Evolutionary conservation across 2,888 invertebrate genomes (phyloP).

Genomic region (Chrysolina oricalcia): DNA sequence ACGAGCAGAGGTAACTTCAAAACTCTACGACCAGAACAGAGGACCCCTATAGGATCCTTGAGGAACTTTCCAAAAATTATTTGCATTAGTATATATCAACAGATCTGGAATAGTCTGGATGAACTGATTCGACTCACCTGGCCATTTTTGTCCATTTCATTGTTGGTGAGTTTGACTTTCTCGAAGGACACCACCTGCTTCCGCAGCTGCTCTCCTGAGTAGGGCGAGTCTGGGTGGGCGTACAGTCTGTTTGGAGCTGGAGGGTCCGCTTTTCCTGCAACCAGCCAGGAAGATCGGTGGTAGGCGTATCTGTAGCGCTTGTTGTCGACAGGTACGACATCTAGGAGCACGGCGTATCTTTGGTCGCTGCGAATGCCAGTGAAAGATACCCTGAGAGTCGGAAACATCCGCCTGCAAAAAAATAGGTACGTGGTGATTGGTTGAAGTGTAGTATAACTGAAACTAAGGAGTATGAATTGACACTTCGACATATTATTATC

Average conservation of each 20-base stretch:
- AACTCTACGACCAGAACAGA: too few species aligned
- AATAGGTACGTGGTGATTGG: background rate
- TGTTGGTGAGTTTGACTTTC: slow-evolving; percentile 89
- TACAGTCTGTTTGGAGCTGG: slow-evolving; percentile 83
- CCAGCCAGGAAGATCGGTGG: slow-evolving; percentile 87
- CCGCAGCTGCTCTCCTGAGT: slow-evolving; percentile 83
- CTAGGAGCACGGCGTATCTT: slow-evolving; percentile 83
- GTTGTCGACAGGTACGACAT: slow-evolving; percentile 87
- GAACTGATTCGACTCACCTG: slow-evolving; percentile 75
- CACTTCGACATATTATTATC: background rate
- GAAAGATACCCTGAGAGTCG: slow-evolving; percentile 84
- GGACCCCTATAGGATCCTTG: too few species aligned
- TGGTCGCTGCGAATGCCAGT: slow-evolving; percentile 79
- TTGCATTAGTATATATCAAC: too few species aligned
- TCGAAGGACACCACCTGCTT: slow-evolving; percentile 88
- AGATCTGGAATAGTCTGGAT: background rate
- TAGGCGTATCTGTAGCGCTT: slow-evolving; percentile 88
- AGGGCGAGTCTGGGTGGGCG: slow-evolving; percentile 87
- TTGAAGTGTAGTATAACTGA: too few species aligned
- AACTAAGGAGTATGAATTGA: background rate
- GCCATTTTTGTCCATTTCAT: slow-evolving; percentile 85
- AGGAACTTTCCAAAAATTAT: too few species aligned
- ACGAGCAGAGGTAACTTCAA: too few species aligned
- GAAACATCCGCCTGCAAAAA: slow-evolving; percentile 85
- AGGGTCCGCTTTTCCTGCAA: slow-evolving; percentile 87